A percentile compares a stretch with the other conserved stretches of the same genome.
Conservation (phyloP, 2,797 vertebrate genomes). For the Chloroceryle inda region DNA sequence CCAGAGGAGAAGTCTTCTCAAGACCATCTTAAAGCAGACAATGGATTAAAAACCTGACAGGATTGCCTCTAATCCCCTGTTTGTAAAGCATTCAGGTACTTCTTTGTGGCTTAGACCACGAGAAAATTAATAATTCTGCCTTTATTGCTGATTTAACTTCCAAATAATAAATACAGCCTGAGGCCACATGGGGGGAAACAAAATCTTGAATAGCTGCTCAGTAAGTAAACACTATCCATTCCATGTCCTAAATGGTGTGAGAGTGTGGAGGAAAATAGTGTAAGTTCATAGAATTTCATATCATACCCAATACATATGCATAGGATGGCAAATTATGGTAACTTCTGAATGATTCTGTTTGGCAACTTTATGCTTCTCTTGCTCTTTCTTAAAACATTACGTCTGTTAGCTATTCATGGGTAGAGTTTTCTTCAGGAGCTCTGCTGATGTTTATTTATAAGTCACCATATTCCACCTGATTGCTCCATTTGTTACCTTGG, state of each 20-base stretch:
- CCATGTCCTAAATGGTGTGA: background rate
- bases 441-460: slow-evolving; percentile 41
- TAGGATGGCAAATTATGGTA: background rate
- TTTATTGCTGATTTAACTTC: background rate
- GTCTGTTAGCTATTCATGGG: slow-evolving; percentile 1
- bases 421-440: background rate
- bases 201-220: background rate
- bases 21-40: background rate
- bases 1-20: background rate
- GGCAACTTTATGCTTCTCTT: background rate
- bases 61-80: accelerated
- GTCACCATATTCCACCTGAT: background rate
- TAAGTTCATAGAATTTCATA: background rate
- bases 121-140: background rate
- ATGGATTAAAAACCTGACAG: background rate
- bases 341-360: background rate
- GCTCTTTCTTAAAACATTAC: background rate
- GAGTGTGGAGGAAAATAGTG: background rate
- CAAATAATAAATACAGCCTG: background rate
- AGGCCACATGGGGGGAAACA: background rate
- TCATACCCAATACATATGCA: background rate
- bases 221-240: background rate
- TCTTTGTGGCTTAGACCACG: background rate
- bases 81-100: background rate
- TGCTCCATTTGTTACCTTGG: background rate